These are phyloP conservation scores for Ameiurus melas DNA, from an alignment of 2,113 vertebrate genomes.

Conservation along the genomic window DNA sequence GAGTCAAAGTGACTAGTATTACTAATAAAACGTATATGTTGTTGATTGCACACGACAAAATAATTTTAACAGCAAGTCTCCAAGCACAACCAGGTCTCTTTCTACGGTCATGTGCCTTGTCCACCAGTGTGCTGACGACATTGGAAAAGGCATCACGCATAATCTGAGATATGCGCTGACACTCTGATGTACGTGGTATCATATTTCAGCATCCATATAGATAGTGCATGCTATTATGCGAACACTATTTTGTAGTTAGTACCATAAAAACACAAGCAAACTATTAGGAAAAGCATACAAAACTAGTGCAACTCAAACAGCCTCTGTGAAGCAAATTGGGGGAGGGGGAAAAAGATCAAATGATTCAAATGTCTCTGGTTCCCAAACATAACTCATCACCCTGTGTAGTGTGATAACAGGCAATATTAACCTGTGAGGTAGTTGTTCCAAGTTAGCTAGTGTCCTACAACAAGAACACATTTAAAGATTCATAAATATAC, in stretches of 20 bases:
- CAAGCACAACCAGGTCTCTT: not conserved
- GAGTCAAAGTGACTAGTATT: not conserved
- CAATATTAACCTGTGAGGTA: slow-evolving; percentile 52
- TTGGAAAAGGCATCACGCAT: slow-evolving; percentile 32
- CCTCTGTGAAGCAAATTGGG: slow-evolving; percentile 9
- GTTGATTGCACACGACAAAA: not conserved
- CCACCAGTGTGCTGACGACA: slow-evolving; percentile 33
- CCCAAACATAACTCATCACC: slow-evolving; percentile 63
- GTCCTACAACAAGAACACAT: slow-evolving; percentile 49
- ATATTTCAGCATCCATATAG: slow-evolving; percentile 36
- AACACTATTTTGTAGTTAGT: not conserved
- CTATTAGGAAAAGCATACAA: not conserved
- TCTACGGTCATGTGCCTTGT: slow-evolving; percentile 7
- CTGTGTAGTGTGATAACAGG: slow-evolving; percentile 63
- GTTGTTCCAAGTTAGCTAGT: slow-evolving; percentile 9
- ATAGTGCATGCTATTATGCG: not conserved
- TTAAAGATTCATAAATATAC: slow-evolving; percentile 35
- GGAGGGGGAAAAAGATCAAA: slow-evolving; percentile 19
- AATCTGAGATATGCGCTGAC: slow-evolving; percentile 8
- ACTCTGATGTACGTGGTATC: slow-evolving; percentile 14
- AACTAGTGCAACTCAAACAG: slow-evolving; percentile 38
- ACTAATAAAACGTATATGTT: not conserved
- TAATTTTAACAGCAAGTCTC: not conserved
- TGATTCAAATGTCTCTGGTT: not conserved
- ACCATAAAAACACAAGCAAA: not conserved